Evolutionary conservation across 2,888 invertebrate species (phyloP).

Genomic region (Eupithecia subfuscata): DNA sequence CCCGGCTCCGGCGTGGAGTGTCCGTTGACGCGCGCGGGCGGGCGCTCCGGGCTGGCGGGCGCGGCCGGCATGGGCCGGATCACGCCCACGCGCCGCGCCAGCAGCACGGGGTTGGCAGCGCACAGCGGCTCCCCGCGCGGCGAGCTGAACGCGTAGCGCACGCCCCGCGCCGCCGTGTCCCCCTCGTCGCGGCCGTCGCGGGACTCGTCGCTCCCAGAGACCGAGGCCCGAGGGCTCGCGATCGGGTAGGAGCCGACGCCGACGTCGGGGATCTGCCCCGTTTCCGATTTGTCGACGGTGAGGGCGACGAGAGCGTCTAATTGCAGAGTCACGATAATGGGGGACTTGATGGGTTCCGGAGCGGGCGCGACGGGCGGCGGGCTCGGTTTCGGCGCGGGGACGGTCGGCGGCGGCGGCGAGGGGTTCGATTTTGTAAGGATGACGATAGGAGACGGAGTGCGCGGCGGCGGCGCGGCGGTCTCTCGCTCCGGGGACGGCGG

Average conservation of each 20-base stretch:
- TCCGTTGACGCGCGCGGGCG: constrained; percentile 58
- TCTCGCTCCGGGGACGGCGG: constrained; percentile 43
- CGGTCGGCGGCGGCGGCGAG: constrained; percentile 11
- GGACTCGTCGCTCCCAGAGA: constrained; percentile 54
- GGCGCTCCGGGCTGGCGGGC: constrained; percentile 50
- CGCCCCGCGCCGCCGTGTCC: constrained; percentile 61
- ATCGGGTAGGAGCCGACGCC: constrained; percentile 39
- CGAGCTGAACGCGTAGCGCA: constrained; percentile 83
- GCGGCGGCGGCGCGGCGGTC: constrained; percentile 24
- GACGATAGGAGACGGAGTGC: constrained; percentile 35
- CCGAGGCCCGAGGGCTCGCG: constrained; percentile 49
- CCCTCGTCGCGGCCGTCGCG: constrained; percentile 50
- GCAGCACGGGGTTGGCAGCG: constrained; percentile 70
- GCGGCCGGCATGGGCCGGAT: constrained; percentile 81
- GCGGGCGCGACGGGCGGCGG: constrained; percentile 59
- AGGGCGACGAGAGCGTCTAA: not conserved
- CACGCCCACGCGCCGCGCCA: constrained; percentile 81
- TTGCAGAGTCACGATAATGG: not conserved
- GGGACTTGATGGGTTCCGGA: constrained; percentile 23
- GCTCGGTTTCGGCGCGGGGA: constrained; percentile 65
- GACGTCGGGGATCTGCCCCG: constrained; percentile 14
- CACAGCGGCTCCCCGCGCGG: constrained; percentile 64
- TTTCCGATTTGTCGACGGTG: constrained; percentile 35
- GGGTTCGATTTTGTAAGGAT: constrained; percentile 40
- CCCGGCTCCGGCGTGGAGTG: constrained; percentile 70